phyloP scores from a whole-genome alignment of 2,797 vertebrate species.

The Rhincodon typus region DNA sequence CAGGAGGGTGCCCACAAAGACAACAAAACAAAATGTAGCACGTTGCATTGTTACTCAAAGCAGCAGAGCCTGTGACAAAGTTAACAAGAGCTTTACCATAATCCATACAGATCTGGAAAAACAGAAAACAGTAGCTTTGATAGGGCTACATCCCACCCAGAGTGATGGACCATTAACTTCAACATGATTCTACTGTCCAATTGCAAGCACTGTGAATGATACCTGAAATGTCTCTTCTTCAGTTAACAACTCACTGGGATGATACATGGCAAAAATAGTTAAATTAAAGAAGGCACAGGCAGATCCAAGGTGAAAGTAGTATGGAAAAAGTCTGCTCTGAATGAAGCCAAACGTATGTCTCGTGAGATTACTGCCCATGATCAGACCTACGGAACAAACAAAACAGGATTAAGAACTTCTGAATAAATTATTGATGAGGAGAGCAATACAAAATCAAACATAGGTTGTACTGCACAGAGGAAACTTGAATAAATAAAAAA shows the following conservation, averaged over 20 bases:
- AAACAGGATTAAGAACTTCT: background rate
- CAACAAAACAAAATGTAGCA: background rate
- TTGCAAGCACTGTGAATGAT: background rate
- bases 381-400: conserved; percentile 55
- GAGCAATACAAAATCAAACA: too few species aligned
- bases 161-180: background rate
- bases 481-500: background rate
- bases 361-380: conserved; percentile 70
- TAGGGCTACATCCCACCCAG: background rate
- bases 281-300: conserved; percentile 74
- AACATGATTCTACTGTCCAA: too few species aligned
- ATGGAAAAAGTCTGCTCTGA: conserved; percentile 72
- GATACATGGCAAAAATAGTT: conserved; percentile 63
- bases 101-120: background rate
- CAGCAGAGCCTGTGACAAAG: background rate
- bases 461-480: background rate
- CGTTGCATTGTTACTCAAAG: background rate
- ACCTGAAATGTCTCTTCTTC: conserved; percentile 66
- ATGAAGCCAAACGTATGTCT: conserved; percentile 68
- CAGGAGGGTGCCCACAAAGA: background rate
- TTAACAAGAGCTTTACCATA: background rate
- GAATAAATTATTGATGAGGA: background rate
- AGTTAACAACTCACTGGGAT: conserved; percentile 61
- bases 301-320: conserved; percentile 69
- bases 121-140: background rate